Conservation (phyloP, 2,797 vertebrate species). For the Leucoraja ocellata region DNA sequence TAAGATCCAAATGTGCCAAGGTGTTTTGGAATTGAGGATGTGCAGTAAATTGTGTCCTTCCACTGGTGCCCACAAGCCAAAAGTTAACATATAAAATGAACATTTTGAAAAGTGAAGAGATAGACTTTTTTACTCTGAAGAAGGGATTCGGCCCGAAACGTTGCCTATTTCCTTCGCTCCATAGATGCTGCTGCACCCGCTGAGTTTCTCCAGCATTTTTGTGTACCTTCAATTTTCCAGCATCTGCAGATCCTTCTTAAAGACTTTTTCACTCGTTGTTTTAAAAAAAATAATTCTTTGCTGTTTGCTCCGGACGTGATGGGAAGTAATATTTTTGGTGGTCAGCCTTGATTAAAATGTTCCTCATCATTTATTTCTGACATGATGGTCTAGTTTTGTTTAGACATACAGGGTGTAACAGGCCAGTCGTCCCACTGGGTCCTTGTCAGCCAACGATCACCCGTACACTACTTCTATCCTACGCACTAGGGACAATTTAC, state of each 20-base stretch:
- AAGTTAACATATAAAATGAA: neutral
- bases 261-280: neutral
- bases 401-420: no score
- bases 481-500: no score
- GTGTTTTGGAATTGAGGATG: neutral
- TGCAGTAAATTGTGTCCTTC: neutral
- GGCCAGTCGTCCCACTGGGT: no score
- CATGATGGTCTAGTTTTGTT: neutral
- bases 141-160: no score
- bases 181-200: no score
- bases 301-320: neutral
- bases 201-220: no score
- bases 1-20: neutral
- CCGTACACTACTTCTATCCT: no score
- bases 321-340: neutral
- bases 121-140: neutral
- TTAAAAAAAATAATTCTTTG: neutral
- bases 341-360: neutral
- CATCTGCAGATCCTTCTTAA: no score
- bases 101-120: neutral
- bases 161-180: no score
- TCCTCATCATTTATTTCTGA: neutral
- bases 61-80: neutral
- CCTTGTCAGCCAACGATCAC: no score
- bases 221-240: no score